phyloP scores from a whole-genome alignment of 2,797 vertebrate genomes.

The Nyctibius grandis region DNA sequence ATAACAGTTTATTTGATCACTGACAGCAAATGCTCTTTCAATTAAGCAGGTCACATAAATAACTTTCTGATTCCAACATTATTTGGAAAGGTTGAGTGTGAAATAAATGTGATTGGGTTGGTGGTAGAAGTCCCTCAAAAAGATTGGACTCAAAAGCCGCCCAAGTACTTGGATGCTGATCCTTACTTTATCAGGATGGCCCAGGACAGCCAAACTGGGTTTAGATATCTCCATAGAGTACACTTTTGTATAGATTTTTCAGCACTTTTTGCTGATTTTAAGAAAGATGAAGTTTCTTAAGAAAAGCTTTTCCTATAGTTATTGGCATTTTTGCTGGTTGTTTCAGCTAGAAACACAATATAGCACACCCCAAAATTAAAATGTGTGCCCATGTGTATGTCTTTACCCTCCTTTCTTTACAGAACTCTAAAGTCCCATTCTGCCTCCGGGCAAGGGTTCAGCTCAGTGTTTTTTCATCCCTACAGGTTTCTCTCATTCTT shows the following conservation, averaged over 20 bases:
- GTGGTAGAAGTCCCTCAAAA: background rate
- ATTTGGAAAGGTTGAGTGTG: constrained; percentile 50
- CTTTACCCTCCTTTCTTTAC: background rate
- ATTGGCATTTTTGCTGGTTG: background rate
- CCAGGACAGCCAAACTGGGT: background rate
- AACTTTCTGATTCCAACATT: constrained; percentile 54
- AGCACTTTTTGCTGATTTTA: background rate
- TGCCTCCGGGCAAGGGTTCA: background rate
- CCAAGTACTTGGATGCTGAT: background rate
- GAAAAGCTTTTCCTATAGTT: background rate
- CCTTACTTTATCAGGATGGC: background rate
- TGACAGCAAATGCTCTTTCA: constrained; percentile 68
- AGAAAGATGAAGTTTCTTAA: background rate
- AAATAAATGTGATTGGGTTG: constrained; percentile 51
- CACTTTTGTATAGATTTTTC: background rate
- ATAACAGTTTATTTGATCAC: constrained; percentile 70
- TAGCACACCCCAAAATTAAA: background rate
- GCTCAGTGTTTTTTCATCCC: background rate
- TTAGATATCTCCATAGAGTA: background rate
- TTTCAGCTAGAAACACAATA: background rate
- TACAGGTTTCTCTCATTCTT: background rate
- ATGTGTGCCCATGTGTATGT: fast-evolving
- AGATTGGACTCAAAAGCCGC: background rate
- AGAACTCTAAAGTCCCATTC: fast-evolving
- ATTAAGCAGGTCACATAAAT: constrained; percentile 69